Evolutionary conservation across 2,888 invertebrate genomes (phyloP).

Genomic region (Frankliniella intonsa): DNA sequence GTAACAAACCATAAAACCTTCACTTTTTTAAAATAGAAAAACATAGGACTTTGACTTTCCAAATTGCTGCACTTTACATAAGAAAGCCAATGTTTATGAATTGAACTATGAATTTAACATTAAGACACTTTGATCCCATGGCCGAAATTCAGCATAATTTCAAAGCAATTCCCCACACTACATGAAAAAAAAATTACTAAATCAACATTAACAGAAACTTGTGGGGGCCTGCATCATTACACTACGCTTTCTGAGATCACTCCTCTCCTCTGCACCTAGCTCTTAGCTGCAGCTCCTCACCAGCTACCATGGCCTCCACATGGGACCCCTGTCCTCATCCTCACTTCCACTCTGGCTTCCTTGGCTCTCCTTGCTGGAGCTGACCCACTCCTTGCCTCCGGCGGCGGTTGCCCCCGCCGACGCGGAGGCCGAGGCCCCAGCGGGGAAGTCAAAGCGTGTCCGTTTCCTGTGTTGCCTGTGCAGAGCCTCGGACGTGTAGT

Average conservation of each 20-base stretch:
- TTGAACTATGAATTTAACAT: too few relatives aligned
- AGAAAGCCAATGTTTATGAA: neutral
- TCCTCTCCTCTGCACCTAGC: too few relatives aligned
- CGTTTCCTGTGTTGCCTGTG: neutral
- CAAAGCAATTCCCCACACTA: too few relatives aligned
- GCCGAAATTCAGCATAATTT: too few relatives aligned
- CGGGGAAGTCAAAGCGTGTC: neutral
- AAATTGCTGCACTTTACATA: neutral
- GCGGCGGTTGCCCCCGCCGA: neutral
- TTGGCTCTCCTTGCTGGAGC: neutral
- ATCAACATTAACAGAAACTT: too few relatives aligned
- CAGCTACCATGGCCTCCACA: neutral
- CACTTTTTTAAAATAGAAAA: neutral
- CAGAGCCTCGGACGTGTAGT: conserved; percentile 12
- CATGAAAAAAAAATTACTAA: too few relatives aligned
- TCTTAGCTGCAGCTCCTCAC: too few relatives aligned
- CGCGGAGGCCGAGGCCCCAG: neutral
- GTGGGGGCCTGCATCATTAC: too few relatives aligned
- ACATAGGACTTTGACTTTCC: neutral
- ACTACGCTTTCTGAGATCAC: too few relatives aligned
- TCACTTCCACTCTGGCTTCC: neutral
- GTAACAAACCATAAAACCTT: neutral
- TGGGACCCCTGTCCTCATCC: neutral
- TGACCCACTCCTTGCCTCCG: neutral
- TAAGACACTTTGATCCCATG: too few relatives aligned